phyloP scores from a whole-genome alignment of 2,113 vertebrate genomes.

The Microcebus lehilahytsara region DNA sequence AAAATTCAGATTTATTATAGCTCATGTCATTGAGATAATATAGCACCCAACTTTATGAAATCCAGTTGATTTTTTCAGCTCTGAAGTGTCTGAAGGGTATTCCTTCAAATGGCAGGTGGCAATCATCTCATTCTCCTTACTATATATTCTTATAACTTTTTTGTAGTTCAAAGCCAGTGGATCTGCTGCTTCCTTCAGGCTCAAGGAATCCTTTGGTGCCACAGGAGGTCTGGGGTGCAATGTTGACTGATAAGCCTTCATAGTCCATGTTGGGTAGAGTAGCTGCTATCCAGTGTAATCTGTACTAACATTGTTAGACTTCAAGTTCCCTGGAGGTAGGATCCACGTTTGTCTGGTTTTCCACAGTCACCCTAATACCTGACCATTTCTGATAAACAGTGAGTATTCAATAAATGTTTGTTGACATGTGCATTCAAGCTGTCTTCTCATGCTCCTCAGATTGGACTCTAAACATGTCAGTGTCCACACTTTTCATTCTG shows the following conservation, averaged over 20 bases:
- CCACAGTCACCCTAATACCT: background rate
- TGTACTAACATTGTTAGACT: background rate
- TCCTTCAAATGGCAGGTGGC: background rate
- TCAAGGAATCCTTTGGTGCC: background rate
- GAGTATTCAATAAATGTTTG: background rate
- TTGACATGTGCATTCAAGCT: background rate
- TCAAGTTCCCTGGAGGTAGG: background rate
- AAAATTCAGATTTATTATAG: background rate
- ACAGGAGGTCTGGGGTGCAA: background rate
- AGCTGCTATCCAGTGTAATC: too few species aligned
- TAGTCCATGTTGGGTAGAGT: background rate
- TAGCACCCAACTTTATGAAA: background rate
- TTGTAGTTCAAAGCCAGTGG: background rate
- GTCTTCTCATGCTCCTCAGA: background rate
- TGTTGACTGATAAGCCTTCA: background rate
- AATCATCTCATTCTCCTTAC: background rate
- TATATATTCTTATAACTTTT: background rate
- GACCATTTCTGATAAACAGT: background rate
- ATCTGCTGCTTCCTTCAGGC: background rate
- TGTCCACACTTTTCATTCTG: background rate
- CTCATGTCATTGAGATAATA: background rate
- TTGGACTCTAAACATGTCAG: background rate
- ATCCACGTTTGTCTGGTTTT: background rate
- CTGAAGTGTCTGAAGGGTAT: background rate
- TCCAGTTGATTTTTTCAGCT: background rate